A percentile compares a stretch with the other conserved stretches of the same genome.
Evolutionary conservation across 2,113 vertebrate genomes (phyloP).

Genomic region (Agelaius tricolor): DNA sequence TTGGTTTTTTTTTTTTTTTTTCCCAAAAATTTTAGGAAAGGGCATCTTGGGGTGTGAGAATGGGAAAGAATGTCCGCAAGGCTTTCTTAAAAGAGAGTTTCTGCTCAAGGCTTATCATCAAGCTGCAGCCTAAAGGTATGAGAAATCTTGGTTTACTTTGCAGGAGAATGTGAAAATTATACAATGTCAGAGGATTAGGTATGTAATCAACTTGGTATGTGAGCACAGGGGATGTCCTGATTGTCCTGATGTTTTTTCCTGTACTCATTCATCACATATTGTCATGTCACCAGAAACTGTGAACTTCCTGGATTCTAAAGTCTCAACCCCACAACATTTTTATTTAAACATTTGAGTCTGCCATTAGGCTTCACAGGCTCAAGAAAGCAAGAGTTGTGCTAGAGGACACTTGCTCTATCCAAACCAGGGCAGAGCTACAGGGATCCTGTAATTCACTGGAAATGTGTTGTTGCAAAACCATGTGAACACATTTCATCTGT

Average conservation of each 20-base stretch:
- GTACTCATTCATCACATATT: neutral
- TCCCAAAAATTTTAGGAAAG: neutral
- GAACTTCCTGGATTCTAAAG: neutral
- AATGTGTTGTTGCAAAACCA: neutral
- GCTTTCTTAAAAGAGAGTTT: neutral
- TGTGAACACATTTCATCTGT: neutral
- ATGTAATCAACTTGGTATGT: neutral
- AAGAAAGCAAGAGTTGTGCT: neutral
- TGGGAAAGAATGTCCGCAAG: neutral
- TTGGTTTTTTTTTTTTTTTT: neutral
- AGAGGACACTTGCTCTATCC: neutral
- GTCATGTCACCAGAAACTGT: neutral
- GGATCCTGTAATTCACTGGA: neutral
- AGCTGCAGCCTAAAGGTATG: neutral
- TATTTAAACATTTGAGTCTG: neutral
- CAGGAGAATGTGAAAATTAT: neutral
- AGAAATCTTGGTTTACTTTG: neutral
- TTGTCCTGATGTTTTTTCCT: slow-evolving; percentile 13
- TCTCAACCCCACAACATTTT: neutral
- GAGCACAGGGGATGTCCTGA: neutral
- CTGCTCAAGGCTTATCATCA: neutral
- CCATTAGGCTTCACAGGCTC: neutral
- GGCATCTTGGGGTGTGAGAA: neutral
- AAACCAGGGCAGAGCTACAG: neutral
- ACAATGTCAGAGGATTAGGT: neutral